Evolutionary conservation across 2,888 invertebrate genomes (phyloP).

Genomic region (Melieria crassipennis): DNA sequence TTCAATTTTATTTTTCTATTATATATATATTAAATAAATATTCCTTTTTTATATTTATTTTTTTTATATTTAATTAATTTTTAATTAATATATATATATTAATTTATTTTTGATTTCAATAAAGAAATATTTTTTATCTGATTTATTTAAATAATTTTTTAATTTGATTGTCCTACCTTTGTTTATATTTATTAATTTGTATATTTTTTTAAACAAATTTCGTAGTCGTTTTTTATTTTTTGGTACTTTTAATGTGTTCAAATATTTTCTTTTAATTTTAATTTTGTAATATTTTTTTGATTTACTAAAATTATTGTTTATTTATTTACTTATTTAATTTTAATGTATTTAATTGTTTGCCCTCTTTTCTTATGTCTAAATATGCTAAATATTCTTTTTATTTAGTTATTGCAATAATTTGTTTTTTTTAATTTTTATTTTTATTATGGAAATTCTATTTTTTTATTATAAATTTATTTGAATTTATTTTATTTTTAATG

Average conservation of each 20-base stretch:
- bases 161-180: background rate
- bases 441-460: too few relatives aligned
- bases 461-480: too few relatives aligned
- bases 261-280: background rate
- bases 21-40: too few relatives aligned
- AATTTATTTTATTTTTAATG: too few relatives aligned
- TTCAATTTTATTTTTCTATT: too few relatives aligned
- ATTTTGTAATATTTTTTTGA: background rate
- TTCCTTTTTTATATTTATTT: too few relatives aligned
- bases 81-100: too few relatives aligned
- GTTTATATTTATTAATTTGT: background rate
- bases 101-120: background rate
- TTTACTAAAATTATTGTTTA: background rate
- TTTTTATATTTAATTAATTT: background rate
- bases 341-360: background rate
- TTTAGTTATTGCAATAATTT: too few relatives aligned
- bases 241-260: background rate
- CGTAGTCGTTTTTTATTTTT: background rate
- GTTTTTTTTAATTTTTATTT: too few relatives aligned
- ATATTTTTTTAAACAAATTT: background rate
- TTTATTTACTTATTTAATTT: conserved; percentile 4
- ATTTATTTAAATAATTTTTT: background rate
- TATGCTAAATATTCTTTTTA: too few relatives aligned
- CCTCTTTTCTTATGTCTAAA: background rate
- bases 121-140: background rate